Conservation (phyloP, 2,888 invertebrate genomes). For the Minunthozetes semirufus region DNA sequence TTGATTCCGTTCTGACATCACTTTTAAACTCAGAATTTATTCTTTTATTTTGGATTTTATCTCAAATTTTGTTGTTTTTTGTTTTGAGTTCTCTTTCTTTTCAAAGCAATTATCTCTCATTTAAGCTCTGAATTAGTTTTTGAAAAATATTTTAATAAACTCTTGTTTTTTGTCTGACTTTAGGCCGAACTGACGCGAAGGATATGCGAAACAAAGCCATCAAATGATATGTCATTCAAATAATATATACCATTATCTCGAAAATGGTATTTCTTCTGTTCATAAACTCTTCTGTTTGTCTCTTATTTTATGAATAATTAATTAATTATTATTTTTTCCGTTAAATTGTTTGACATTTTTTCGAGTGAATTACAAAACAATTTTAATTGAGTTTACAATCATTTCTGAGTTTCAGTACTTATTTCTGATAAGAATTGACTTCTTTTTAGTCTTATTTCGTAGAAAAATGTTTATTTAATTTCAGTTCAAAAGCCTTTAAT, state of each 20-base stretch:
- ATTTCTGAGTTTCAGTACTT: neutral
- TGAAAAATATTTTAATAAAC: constrained; percentile 16
- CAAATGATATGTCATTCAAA: constrained; percentile 23
- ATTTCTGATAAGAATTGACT: too few species aligned
- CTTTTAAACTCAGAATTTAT: neutral
- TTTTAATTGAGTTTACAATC: neutral
- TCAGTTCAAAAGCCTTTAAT: too few species aligned
- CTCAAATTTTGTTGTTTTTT: neutral
- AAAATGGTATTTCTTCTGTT: neutral
- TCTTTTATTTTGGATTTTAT: too few species aligned
- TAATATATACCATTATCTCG: neutral
- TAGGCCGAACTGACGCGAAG: constrained; percentile 63
- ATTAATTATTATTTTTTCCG: neutral
- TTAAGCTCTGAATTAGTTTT: neutral
- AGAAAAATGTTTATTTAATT: too few species aligned
- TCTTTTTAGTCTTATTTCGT: too few species aligned
- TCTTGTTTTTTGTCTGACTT: constrained; percentile 29
- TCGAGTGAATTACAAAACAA: neutral
- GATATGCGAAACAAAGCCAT: constrained; percentile 53
- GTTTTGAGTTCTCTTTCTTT: neutral
- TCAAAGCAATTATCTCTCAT: neutral
- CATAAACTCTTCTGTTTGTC: neutral
- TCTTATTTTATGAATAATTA: constrained; percentile 12
- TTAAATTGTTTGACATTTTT: neutral
- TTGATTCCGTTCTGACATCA: too few species aligned